Base-by-base conservation (phyloP, 2,113 vertebrate genomes). In the Corynorhinus townsendii region DNA sequence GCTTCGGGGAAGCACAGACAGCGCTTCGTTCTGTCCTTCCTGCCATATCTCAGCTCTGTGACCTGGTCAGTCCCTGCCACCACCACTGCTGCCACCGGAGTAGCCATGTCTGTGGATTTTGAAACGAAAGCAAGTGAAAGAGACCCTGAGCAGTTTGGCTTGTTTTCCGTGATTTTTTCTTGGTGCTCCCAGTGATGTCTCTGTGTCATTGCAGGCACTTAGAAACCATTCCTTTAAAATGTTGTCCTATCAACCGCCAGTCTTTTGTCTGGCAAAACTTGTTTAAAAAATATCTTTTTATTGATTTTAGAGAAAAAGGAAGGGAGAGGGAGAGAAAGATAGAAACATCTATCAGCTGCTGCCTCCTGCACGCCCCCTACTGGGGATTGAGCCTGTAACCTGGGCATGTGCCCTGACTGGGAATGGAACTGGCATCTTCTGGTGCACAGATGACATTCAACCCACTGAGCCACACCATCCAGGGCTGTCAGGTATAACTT, bases 41-140 rank as follows among this genome's bases (percentile, higher is more conserved):
- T 5, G 72, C 43, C 24, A 1, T 11, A 20, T 64, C 75, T 24
- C 20, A 17, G 16, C 26, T 11, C 1, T 52, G 56, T 35, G 45
- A 38, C 38, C 4, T n/a, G 9, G 45, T 19, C 22, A 0, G 52
- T 1, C 35, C 0, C 35, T 35, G 26, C 33, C 0, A 4, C 43
- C 62, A 0, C 62, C 45, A 33, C 40, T 52, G 35, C 62, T 45
- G 0, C n/a, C 43, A 7, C 0, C 5, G 19, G 71, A n/a, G 38
- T 11, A 71, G 49, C 75, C 14, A 19, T 16, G 2, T 38, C 81
- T 62, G 11, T 71, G 43, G 80, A n/a, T 43, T 72, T 62, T 52
- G 10, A 71, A n/a, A 47, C 40, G 82, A 66, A 81, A 84, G 62
- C 9, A 33, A 7, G n/a, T 59, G 20, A 43, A 77, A 69, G 54